A percentile compares a stretch with the other conserved stretches of the same genome.
Evolutionary conservation across 2,797 vertebrate species (phyloP).

Genomic region (Gallinago nigripennis): DNA sequence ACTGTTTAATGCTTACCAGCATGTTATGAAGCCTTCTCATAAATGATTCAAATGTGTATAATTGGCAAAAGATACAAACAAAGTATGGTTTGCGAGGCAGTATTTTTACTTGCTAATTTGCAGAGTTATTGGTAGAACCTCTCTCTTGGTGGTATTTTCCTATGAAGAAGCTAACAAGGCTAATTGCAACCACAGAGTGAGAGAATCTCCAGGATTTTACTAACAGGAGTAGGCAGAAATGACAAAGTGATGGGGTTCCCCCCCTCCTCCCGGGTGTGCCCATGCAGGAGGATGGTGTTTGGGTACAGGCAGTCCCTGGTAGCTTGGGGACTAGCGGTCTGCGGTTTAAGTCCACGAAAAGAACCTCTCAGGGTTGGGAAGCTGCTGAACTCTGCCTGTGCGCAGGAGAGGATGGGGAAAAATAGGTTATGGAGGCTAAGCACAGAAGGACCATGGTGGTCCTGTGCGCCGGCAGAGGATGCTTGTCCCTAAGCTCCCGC

Average conservation of each 20-base stretch:
- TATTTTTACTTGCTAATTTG: conserved; percentile 25
- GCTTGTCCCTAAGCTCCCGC: not conserved
- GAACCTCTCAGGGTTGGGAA: not conserved
- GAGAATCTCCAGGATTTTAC: not conserved
- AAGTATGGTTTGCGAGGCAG: not conserved
- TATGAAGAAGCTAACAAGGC: not conserved
- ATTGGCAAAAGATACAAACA: conserved; percentile 44
- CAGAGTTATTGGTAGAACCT: not conserved
- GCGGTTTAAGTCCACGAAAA: not conserved
- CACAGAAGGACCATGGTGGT: not conserved
- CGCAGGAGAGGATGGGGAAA: not conserved
- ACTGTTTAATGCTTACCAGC: conserved; percentile 1
- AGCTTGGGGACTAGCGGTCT: not conserved
- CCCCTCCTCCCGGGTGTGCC: accelerated
- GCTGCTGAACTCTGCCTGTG: not conserved
- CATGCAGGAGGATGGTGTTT: accelerated
- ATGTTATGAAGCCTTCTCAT: not conserved
- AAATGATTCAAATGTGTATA: conserved; percentile 15
- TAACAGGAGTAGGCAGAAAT: not conserved
- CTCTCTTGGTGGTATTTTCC: not conserved
- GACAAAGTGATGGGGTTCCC: not conserved
- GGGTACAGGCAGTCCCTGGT: not conserved
- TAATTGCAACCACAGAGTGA: not conserved
- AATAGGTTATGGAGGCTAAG: not conserved
- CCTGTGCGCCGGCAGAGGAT: accelerated